Evolutionary conservation across 2,113 vertebrate genomes (phyloP), one percentile per base, ranked within the genome.

Genomic region (Albula glossodonta): DNA sequence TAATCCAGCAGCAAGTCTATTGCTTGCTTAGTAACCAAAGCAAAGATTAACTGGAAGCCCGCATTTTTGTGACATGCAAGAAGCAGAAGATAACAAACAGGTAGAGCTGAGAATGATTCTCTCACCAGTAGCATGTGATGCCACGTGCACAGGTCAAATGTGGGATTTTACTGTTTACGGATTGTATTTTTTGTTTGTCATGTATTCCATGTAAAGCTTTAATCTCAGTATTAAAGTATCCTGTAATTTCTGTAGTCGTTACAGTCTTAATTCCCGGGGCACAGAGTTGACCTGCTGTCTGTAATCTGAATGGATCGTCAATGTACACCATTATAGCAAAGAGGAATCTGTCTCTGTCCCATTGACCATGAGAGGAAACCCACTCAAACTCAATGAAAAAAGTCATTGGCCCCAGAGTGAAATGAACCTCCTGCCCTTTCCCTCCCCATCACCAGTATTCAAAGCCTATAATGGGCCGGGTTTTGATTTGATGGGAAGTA

Each of bases 401-500:
- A 41, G 31, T 41, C 31, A 41, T 41, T 41, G 31, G 53, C 7
- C 6, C 53, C 53, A 56, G 53, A 6, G 53, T 8, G 12, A 56
- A 56, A 56, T 8, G 7, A 56, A 12, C 53, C 53, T 12, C 6
- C 12, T 12, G 12, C 78, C n/a, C 78, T 31, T 5, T 79, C n/a
- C 5, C 25, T 17, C 80, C 66, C 15, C 41, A 22, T 51, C 57
- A 70, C 19, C 49, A 19, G 41, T 60, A 82, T 25, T 78, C 74
- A 51, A 25, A 51, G 74, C 63, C 22, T 17, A 52, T 63, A 78
- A 78, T 77, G 56, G 66, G 49, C 13, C 13, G 31, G 60, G 31
- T 84, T 84, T 50, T 51, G 19, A 50, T 17, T 50, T 51, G 50
- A 41, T 15, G n/a, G 57, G 83, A 78, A 87, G 52, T 63, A 41